Percentiles rank a stretch among this genome's conserved stretches.
Conservation (phyloP, 2,797 vertebrate species). For the Lutra lutra region DNA sequence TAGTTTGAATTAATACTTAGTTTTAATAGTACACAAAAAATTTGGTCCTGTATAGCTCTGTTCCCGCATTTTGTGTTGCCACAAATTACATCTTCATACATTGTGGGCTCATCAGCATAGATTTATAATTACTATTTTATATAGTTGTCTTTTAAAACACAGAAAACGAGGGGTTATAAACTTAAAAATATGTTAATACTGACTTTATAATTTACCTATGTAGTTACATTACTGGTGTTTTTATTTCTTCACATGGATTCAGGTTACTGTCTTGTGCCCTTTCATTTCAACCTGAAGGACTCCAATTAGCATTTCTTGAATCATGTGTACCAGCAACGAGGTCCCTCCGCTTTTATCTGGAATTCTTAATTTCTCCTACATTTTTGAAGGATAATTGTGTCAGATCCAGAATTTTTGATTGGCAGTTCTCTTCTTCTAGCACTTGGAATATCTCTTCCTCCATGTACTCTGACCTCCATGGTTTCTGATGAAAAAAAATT, state of each 20-base stretch:
- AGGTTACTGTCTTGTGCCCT: background rate
- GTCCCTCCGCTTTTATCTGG: background rate
- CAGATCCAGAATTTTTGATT: constrained; percentile 18
- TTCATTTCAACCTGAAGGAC: background rate
- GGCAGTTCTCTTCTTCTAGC: background rate
- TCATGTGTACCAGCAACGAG: background rate
- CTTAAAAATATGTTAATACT: background rate
- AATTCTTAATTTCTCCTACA: constrained; percentile 4
- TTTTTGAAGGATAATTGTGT: background rate
- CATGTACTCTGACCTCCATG: background rate
- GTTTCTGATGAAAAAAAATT: constrained; percentile 33
- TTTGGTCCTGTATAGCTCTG: background rate
- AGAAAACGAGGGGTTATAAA: background rate
- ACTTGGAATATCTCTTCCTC: background rate
- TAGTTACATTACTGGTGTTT: background rate
- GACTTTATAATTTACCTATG: background rate
- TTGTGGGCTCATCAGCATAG: background rate
- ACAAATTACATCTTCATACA: background rate
- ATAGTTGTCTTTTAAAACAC: background rate
- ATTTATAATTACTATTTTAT: background rate
- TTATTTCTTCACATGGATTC: constrained; percentile 2
- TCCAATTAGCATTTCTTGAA: background rate
- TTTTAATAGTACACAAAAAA: background rate
- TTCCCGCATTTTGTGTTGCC: background rate
- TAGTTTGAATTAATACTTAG: background rate